phyloP scores from a whole-genome alignment of 2,888 invertebrate species.

The Bedellia somnulentella region DNA sequence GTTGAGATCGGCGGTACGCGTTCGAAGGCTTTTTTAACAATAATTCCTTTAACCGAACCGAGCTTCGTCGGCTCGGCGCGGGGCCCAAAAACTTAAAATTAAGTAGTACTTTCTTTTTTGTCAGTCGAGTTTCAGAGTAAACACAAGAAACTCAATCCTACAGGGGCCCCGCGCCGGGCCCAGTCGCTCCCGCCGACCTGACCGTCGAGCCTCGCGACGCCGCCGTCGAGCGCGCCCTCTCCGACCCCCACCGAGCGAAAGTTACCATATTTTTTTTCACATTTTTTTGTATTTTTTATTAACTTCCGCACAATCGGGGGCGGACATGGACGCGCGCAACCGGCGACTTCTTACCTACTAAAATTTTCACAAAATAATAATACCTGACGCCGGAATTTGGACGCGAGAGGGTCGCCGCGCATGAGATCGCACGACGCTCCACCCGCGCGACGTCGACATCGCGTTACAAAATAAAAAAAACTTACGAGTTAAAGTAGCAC shows the following conservation, averaged over 20 bases:
- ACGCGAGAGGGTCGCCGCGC: slow-evolving; percentile 26
- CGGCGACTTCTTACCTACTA: slow-evolving; percentile 48
- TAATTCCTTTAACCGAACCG: too few species aligned
- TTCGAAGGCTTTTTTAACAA: slow-evolving; percentile 14
- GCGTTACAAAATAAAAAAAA: slow-evolving; percentile 48
- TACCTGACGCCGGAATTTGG: slow-evolving; percentile 57
- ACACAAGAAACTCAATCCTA: not conserved
- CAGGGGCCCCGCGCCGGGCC: slow-evolving; percentile 9
- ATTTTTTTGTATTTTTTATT: slow-evolving; percentile 32
- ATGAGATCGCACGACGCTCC: slow-evolving; percentile 38
- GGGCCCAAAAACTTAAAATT: slow-evolving; percentile 3
- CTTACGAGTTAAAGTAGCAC: slow-evolving; percentile 25
- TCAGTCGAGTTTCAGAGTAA: slow-evolving; percentile 1
- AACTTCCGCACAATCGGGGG: slow-evolving; percentile 14
- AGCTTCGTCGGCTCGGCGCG: not conserved
- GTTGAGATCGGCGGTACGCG: slow-evolving; percentile 16
- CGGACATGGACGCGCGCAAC: slow-evolving; percentile 16
- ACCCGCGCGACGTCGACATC: slow-evolving; percentile 28
- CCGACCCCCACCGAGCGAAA: slow-evolving; percentile 13
- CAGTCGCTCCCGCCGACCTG: slow-evolving; percentile 17
- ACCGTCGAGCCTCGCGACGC: not conserved
- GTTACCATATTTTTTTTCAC: slow-evolving; percentile 32
- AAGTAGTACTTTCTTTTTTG: slow-evolving; percentile 3
- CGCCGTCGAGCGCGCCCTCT: slow-evolving; percentile 11
- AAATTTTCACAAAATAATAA: slow-evolving; percentile 61